A percentile compares a stretch with the other conserved stretches of the same genome.
phyloP scores from a whole-genome alignment of 1,140 invertebrate genomes.

The Leptopilina boulardi region DNA sequence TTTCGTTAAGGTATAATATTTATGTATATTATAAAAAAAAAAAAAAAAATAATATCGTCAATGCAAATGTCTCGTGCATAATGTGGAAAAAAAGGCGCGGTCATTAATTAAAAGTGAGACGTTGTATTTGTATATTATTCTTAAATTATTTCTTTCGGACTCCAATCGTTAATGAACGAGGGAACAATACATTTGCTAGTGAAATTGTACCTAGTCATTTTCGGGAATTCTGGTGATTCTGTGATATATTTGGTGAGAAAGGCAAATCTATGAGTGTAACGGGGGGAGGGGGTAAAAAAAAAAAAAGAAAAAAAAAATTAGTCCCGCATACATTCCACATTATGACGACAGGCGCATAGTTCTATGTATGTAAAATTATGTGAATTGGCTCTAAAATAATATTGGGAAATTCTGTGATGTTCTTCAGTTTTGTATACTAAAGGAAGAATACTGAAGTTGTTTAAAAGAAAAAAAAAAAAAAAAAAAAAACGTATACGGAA shows the following conservation, averaged over 20 bases:
- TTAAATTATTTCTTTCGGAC: conserved; percentile 51
- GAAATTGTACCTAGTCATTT: conserved; percentile 75
- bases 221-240: conserved; percentile 71
- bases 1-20: conserved; percentile 31
- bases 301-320: conserved; percentile 37
- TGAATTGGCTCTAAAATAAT: conserved; percentile 59
- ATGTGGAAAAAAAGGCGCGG: conserved; percentile 58
- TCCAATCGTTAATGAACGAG: conserved; percentile 33
- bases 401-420: conserved; percentile 76
- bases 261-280: conserved; percentile 37
- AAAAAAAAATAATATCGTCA: background rate
- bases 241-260: conserved; percentile 72
- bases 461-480: conserved; percentile 39
- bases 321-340: conserved; percentile 51
- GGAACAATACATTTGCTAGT: conserved; percentile 56
- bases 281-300: too few relatives aligned
- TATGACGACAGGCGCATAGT: conserved; percentile 44
- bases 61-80: conserved; percentile 50
- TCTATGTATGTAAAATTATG: conserved; percentile 42
- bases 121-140: conserved; percentile 37
- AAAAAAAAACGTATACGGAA: conserved; percentile 68
- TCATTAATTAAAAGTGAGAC: conserved; percentile 18
- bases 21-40: conserved; percentile 2
- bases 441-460: conserved; percentile 50
- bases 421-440: conserved; percentile 72